Evolutionary conservation across 2,888 invertebrate genomes (phyloP), one percentile per base, ranked within the genome.

Genomic region (Bedellia somnulentella): DNA sequence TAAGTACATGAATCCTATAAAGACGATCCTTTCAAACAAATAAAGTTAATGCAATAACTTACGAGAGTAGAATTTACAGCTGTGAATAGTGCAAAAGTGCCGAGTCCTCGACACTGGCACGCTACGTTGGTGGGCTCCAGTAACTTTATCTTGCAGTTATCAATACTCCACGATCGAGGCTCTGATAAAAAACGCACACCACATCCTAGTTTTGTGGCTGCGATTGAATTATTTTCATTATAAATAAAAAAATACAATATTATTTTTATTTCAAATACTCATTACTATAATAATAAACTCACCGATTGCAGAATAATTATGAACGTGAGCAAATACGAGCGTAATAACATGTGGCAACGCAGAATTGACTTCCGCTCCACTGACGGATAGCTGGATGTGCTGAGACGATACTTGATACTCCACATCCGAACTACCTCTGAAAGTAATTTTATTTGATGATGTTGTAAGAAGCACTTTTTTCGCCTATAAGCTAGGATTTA

Each of bases 331-430:
- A 34, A 67, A 68, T 6, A 68, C 45, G 15, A 75, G 39, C 3
- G 63, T 64, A 26, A 66, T 61, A 1, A 55, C 53, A 31, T 60
- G 62, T 22, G 48, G 67, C 42, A 59, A 66, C 44, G 48, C 57
- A 47, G 42, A 51, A 45, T 60, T 78, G 29, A 52, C 62, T 6
- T 50, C 52, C 9, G 42, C 41, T 14, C 61, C 61, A 15, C 44
- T 49, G 3, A 55, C 54, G 3, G 52, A 53, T 32, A 66, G 48
- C 40, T 75, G 73, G 16, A 61, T 46, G 38, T 75, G 73, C 35
- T 80, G 79, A 1, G 87, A 86, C 33, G 82, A 78, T 30, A 85
- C 66, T 43, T 78, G 77, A 56, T 83, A 85, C 51, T 85, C 82
- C 45, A 83, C 60, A 49, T 85, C 84, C n/a, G 78, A 78, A 1